phyloP scores from a whole-genome alignment of 2,888 invertebrate species.

The Drosophila austrosaltans region DNA sequence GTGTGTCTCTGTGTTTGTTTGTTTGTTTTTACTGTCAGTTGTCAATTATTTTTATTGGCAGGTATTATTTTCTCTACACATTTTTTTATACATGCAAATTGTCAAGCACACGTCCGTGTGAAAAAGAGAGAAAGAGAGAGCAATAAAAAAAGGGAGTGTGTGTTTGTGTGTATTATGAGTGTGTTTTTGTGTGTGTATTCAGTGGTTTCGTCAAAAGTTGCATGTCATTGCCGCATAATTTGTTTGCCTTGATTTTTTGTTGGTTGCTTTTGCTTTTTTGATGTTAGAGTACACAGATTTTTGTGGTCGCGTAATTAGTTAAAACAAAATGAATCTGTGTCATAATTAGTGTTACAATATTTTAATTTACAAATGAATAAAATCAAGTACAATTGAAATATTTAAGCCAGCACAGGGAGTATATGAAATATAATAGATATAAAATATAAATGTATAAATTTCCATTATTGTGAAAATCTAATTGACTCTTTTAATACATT shows the following conservation, averaged over 20 bases:
- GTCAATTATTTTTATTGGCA: slow-evolving; percentile 78
- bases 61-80: slow-evolving; percentile 74
- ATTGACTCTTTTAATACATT: no score
- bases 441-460: no score
- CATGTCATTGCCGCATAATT: slow-evolving; percentile 76
- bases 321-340: slow-evolving; percentile 10
- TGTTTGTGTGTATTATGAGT: slow-evolving; percentile 18
- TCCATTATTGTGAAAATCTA: no score
- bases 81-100: slow-evolving; percentile 65
- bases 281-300: slow-evolving; percentile 60
- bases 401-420: neutral
- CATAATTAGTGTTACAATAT: slow-evolving; percentile 46
- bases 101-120: slow-evolving; percentile 52
- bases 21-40: slow-evolving; percentile 72
- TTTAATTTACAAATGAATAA: neutral
- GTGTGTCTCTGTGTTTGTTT: slow-evolving; percentile 18
- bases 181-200: slow-evolving; percentile 34
- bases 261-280: slow-evolving; percentile 32
- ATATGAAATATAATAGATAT: neutral
- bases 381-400: neutral
- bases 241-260: slow-evolving; percentile 70
- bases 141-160: slow-evolving; percentile 21
- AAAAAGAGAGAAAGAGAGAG: neutral
- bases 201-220: slow-evolving; percentile 63
- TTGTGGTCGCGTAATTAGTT: slow-evolving; percentile 60